Percentiles rank a stretch among this genome's conserved stretches.
Conservation (phyloP, 2,797 vertebrate species). For the Leptodactylus fallax region DNA sequence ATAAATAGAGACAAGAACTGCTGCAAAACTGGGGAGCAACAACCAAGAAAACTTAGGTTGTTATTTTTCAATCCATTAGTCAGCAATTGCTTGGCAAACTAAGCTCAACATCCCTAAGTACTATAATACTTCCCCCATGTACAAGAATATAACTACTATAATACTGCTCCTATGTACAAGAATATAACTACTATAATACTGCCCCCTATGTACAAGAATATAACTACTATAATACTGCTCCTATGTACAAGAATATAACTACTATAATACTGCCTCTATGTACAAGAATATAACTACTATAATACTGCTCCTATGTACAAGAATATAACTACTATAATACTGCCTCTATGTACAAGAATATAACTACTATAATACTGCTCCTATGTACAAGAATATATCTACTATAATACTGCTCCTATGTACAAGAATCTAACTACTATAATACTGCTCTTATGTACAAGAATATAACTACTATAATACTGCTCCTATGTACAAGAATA, state of each 20-base stretch:
- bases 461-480: neutral
- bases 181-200: slow-evolving; percentile 15
- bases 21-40: neutral
- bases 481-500: neutral
- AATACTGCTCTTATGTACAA: no score
- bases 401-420: no score
- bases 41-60: neutral
- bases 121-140: neutral
- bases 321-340: neutral
- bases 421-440: no score
- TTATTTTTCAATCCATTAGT: neutral
- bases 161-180: neutral
- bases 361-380: neutral
- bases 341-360: neutral
- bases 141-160: slow-evolving; percentile 4
- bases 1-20: neutral
- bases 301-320: neutral
- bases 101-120: neutral
- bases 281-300: neutral
- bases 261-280: neutral
- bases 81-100: neutral
- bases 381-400: no score
- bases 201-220: slow-evolving; percentile 1
- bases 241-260: neutral
- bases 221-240: neutral